Evolutionary conservation across 1,140 invertebrate species (phyloP).

Genomic region (Drosophila nigrodunni): DNA sequence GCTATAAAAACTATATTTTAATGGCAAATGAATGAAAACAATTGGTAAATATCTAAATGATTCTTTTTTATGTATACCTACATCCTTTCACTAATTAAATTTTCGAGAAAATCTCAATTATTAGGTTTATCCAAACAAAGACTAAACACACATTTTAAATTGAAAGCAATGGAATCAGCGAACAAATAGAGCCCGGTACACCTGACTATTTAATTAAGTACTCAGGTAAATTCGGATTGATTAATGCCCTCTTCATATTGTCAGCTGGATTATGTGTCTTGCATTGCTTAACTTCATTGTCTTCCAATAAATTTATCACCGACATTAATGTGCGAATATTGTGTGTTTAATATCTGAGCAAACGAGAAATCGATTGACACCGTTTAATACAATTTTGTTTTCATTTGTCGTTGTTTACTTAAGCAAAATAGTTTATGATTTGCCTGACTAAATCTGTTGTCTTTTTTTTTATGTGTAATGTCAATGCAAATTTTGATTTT

Average conservation of each 20-base stretch:
- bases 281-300: conserved; percentile 12
- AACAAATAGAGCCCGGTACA: too few relatives aligned
- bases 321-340: conserved; percentile 5
- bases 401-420: conserved; percentile 28
- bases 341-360: neutral
- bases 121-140: too few relatives aligned
- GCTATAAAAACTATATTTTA: too few relatives aligned
- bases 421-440: conserved; percentile 16
- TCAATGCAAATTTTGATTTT: conserved; percentile 51
- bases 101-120: too few relatives aligned
- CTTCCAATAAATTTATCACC: conserved; percentile 13
- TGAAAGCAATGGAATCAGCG: too few relatives aligned
- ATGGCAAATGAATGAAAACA: too few relatives aligned
- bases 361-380: neutral
- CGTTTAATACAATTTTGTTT: conserved; percentile 1
- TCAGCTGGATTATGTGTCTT: neutral
- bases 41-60: too few relatives aligned
- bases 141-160: too few relatives aligned
- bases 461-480: conserved; percentile 25
- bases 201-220: too few relatives aligned
- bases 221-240: neutral
- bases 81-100: too few relatives aligned
- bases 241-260: conserved; percentile 7
- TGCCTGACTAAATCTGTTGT: conserved; percentile 15
- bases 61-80: too few relatives aligned